Percentiles rank a stretch among this genome's conserved stretches.
Evolutionary conservation across 2,888 invertebrate species (phyloP).

Genomic region (Yponomeuta evonymella): DNA sequence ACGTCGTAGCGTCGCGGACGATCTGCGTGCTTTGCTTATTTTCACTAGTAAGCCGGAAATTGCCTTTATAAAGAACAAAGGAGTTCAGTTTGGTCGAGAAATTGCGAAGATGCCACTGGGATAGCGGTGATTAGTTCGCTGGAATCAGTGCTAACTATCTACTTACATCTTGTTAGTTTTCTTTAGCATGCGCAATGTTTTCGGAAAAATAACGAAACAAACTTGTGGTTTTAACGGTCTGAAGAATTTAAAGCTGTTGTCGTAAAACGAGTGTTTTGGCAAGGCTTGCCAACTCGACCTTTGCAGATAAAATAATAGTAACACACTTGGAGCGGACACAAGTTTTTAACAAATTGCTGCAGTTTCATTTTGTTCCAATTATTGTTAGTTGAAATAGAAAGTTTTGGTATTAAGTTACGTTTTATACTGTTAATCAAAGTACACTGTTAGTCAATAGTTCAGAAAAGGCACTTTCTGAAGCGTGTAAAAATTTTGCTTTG

Average conservation of each 20-base stretch:
- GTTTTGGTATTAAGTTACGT: not conserved
- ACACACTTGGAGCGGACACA: conserved; percentile 15
- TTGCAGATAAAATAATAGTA: conserved; percentile 1
- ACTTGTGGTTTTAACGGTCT: not conserved
- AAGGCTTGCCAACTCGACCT: conserved; percentile 12
- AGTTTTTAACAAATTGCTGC: conserved; percentile 7
- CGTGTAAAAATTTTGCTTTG: no score
- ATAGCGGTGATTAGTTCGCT: conserved; percentile 13
- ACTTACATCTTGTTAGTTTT: not conserved
- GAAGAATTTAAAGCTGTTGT: not conserved
- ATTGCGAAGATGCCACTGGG: conserved; percentile 22
- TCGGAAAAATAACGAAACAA: not conserved
- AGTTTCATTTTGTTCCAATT: not conserved
- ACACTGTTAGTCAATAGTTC: no score
- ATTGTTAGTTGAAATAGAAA: not conserved
- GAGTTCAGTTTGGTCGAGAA: conserved; percentile 51
- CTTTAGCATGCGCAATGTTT: not conserved
- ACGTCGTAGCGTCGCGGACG: conserved; percentile 58
- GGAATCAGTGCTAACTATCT: not conserved
- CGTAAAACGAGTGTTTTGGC: conserved; percentile 8
- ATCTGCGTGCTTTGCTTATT: conserved; percentile 76
- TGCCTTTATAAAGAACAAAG: conserved; percentile 70
- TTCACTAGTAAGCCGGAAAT: conserved; percentile 74
- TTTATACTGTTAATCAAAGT: not conserved
- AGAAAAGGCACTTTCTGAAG: no score